These are phyloP conservation scores for Vultur gryphus DNA, from an alignment of 2,797 vertebrate species.

Conservation along the genomic window DNA sequence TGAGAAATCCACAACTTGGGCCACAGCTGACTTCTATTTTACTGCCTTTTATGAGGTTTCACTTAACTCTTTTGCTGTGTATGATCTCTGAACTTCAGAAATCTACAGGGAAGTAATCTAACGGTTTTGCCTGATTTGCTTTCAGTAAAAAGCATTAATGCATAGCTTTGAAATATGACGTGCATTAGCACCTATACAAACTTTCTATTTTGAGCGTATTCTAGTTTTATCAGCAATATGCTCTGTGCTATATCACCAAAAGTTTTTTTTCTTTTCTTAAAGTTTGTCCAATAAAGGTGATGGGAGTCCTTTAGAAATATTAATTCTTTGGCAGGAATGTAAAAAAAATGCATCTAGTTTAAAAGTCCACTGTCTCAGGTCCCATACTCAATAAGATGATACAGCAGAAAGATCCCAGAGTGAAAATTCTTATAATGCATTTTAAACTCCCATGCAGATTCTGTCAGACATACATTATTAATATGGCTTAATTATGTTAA, in stretches of 20 bases:
- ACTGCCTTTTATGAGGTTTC: background rate
- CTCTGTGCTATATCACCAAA: background rate
- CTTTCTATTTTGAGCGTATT: background rate
- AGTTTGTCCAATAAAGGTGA: background rate
- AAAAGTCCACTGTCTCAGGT: background rate
- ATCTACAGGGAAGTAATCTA: background rate
- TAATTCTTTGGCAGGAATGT: background rate
- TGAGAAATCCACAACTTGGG: background rate
- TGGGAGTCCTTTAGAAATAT: background rate
- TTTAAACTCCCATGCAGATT: background rate
- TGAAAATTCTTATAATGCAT: background rate
- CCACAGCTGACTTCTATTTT: background rate
- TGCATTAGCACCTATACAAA: slow-evolving; percentile 1
- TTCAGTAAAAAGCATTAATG: background rate
- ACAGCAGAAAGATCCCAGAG: background rate
- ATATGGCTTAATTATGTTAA: background rate
- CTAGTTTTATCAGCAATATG: background rate
- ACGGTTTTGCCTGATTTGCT: background rate
- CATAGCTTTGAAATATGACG: background rate
- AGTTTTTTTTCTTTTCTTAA: background rate
- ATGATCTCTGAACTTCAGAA: background rate
- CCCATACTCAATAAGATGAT: background rate
- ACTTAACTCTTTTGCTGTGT: background rate
- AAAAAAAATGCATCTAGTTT: background rate
- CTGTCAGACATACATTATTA: background rate